Percentiles rank a stretch among this genome's conserved stretches.
phyloP scores from a whole-genome alignment of 2,113 vertebrate genomes.

The Apeltes quadracus region DNA sequence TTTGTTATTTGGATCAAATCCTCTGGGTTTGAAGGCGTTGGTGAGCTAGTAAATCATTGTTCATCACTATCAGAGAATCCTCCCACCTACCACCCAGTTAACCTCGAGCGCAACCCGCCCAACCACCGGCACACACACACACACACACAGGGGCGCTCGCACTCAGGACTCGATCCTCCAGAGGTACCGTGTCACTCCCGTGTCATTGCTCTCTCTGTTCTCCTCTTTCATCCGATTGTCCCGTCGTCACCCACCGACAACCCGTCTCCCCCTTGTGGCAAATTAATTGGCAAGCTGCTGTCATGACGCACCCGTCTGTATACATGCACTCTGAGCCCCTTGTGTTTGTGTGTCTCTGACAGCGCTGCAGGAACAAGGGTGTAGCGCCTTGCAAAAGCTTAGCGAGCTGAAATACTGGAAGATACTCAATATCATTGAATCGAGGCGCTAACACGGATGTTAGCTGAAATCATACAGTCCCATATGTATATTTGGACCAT shows the following conservation, averaged over 20 bases:
- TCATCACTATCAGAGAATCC: neutral
- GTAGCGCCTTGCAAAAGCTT: slow-evolving; percentile 3
- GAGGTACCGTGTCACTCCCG: slow-evolving; percentile 6
- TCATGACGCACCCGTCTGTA: slow-evolving; percentile 26
- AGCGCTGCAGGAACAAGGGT: slow-evolving; percentile 4
- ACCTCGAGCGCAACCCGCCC: slow-evolving; percentile 19
- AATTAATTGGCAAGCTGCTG: slow-evolving; percentile 63
- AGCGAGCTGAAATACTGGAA: neutral
- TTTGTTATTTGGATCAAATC: neutral
- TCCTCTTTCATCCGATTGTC: slow-evolving; percentile 5
- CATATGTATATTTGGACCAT: neutral
- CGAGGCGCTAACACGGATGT: neutral
- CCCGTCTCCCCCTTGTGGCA: slow-evolving; percentile 39
- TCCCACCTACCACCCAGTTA: slow-evolving; percentile 52
- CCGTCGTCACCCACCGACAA: slow-evolving; percentile 17
- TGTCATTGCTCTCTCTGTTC: neutral
- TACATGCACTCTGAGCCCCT: slow-evolving; percentile 15
- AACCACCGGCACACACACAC: neutral
- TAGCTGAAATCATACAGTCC: neutral
- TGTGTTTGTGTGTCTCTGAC: slow-evolving; percentile 1
- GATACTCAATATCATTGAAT: neutral
- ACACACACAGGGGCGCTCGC: neutral
- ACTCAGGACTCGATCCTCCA: neutral
- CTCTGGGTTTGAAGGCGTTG: neutral
- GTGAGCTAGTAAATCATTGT: neutral